Conservation (phyloP, 2,888 invertebrate genomes). For the Cheilosia pagana region DNA sequence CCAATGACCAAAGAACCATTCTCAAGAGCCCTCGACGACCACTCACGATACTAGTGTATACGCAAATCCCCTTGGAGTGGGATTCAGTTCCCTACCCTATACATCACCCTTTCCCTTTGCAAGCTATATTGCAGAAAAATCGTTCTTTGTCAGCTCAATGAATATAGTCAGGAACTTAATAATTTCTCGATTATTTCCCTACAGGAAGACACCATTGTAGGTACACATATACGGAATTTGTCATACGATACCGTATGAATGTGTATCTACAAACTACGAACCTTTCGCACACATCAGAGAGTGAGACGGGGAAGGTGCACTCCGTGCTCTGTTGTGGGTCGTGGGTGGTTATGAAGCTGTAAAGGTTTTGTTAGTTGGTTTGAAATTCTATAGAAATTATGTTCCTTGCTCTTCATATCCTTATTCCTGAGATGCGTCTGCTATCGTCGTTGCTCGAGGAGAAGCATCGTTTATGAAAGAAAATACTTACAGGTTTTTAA, state of each 20-base stretch:
- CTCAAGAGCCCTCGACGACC: conserved; percentile 1
- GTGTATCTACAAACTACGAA: not conserved
- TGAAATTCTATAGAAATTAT: conserved; percentile 21
- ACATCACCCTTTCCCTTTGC: too few relatives aligned
- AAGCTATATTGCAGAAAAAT: not conserved
- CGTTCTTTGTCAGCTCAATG: conserved; percentile 11
- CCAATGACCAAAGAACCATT: conserved; percentile 8
- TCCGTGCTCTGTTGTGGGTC: conserved; percentile 20
- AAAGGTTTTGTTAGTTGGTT: conserved; percentile 12
- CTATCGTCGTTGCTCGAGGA: too few relatives aligned
- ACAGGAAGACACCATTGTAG: conserved; percentile 53
- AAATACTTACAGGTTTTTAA: too few relatives aligned
- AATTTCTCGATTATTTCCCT: conserved; percentile 67
- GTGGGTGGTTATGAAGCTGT: too few relatives aligned
- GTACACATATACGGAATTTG: conserved; percentile 63
- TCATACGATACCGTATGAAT: conserved; percentile 28
- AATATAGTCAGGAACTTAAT: conserved; percentile 63
- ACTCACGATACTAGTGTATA: conserved; percentile 1
- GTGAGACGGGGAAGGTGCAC: conserved; percentile 10
- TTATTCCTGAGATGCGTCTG: too few relatives aligned
- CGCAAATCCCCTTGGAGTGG: conserved; percentile 3
- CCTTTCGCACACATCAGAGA: not conserved
- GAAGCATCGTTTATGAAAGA: too few relatives aligned
- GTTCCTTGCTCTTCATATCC: not conserved
- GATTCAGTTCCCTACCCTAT: not conserved